Conservation (phyloP, 2,888 invertebrate species). For the Parnassius apollo region DNA sequence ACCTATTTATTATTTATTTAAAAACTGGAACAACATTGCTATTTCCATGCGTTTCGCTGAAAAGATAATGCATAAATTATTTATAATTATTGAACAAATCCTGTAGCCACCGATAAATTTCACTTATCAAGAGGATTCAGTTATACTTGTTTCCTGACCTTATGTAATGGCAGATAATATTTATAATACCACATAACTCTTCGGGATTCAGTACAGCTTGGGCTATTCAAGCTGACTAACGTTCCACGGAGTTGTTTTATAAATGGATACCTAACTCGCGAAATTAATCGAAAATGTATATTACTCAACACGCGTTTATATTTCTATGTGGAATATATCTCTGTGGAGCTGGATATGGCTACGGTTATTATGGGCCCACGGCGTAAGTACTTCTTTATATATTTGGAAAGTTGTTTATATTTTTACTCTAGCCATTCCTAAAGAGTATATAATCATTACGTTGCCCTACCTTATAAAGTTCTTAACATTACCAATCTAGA, state of each 20-base stretch:
- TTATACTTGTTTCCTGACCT: conserved; percentile 50
- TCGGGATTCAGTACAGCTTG: conserved; percentile 56
- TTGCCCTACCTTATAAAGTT: too few species aligned
- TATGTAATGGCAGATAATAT: conserved; percentile 49
- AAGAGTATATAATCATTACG: too few species aligned
- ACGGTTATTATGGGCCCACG: conserved; percentile 28
- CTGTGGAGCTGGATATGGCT: conserved; percentile 56
- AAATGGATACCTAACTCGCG: conserved; percentile 38
- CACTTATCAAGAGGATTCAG: conserved; percentile 51
- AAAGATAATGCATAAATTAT: conserved; percentile 26
- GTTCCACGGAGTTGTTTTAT: conserved; percentile 34
- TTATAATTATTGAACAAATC: conserved; percentile 32
- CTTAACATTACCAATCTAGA: too few species aligned
- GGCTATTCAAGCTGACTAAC: conserved; percentile 49
- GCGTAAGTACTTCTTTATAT: conserved; percentile 31
- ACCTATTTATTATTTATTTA: conserved; percentile 24
- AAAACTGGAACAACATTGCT: conserved; percentile 24
- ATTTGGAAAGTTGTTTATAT: neutral
- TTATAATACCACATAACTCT: conserved; percentile 39
- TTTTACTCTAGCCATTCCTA: neutral
- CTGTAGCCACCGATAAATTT: conserved; percentile 37
- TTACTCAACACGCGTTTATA: conserved; percentile 49
- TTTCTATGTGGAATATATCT: conserved; percentile 50
- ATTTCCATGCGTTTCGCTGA: conserved; percentile 22
- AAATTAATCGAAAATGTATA: conserved; percentile 45